These are phyloP conservation scores for Molossus alvarezi DNA, from an alignment of 2,797 vertebrate species.

Conservation along the genomic window DNA sequence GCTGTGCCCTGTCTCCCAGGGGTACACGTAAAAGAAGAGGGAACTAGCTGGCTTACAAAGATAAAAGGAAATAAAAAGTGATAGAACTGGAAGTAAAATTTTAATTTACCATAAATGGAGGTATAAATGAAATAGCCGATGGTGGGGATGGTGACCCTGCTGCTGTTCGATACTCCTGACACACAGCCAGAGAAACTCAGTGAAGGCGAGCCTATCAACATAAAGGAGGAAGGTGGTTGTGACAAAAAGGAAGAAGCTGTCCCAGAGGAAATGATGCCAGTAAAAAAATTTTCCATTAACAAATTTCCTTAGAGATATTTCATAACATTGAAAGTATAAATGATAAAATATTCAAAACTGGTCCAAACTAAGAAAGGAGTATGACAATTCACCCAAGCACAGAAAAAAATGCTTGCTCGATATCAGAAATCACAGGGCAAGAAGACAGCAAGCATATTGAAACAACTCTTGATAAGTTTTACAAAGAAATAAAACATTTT, in stretches of 20 bases:
- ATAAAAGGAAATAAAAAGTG: not conserved
- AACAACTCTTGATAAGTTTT: not conserved
- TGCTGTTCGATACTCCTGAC: not conserved
- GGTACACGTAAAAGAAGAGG: not conserved
- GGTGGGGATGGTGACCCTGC: not conserved
- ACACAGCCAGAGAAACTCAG: no score
- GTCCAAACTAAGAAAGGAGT: not conserved
- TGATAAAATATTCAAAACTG: not conserved
- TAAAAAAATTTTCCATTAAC: not conserved
- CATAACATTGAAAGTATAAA: not conserved
- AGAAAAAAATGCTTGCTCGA: not conserved
- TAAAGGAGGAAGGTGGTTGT: not conserved
- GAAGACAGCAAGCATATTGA: not conserved
- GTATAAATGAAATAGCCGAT: not conserved
- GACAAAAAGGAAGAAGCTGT: not conserved
- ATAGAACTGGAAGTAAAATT: not conserved
- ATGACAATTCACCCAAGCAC: not conserved
- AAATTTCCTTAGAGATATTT: not conserved
- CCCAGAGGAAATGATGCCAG: not conserved
- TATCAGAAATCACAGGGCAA: not conserved
- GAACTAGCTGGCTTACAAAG: not conserved
- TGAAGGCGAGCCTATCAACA: not conserved
- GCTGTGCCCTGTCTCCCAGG: not conserved
- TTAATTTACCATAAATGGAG: not conserved
- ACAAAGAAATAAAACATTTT: not conserved